Evolutionary conservation across 1,140 invertebrate genomes (phyloP).

Genomic region (Anthonomus grandis): DNA sequence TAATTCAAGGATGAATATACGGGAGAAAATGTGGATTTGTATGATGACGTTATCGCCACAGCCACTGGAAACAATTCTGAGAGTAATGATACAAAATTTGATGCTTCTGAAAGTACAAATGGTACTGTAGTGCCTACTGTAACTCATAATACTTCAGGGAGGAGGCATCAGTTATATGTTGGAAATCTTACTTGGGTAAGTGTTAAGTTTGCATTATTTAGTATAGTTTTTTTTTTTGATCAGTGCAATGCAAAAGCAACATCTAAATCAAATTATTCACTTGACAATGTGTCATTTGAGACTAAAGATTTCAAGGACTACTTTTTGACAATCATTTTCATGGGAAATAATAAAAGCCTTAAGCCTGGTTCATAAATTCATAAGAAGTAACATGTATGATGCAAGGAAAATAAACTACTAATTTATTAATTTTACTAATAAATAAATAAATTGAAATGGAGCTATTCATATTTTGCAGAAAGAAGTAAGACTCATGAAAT

Average conservation of each 20-base stretch:
- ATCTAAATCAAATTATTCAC: not conserved
- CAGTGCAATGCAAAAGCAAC: not conserved
- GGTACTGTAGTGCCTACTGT: conserved; percentile 64
- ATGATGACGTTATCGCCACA: conserved; percentile 91
- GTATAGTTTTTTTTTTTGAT: not conserved
- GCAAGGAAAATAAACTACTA: too few relatives aligned
- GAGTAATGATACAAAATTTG: conserved; percentile 52
- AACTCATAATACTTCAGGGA: conserved; percentile 67
- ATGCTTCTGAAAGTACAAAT: conserved; percentile 61
- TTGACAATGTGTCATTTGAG: too few relatives aligned
- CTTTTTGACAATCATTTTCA: too few relatives aligned
- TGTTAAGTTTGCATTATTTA: not conserved
- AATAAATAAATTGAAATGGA: too few relatives aligned
- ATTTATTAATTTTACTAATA: too few relatives aligned
- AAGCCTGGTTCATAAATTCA: too few relatives aligned
- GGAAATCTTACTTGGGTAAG: conserved; percentile 89
- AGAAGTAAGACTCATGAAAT: too few relatives aligned
- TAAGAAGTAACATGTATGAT: too few relatives aligned
- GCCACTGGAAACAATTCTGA: conserved; percentile 56
- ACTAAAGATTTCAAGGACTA: too few relatives aligned
- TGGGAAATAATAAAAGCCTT: too few relatives aligned
- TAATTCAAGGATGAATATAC: conserved; percentile 72
- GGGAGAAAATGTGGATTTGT: conserved; percentile 87
- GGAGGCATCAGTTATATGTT: conserved; percentile 87
- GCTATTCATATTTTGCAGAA: too few relatives aligned